Conservation (phyloP, 2,888 invertebrate genomes). For the Tenthredo livida region DNA sequence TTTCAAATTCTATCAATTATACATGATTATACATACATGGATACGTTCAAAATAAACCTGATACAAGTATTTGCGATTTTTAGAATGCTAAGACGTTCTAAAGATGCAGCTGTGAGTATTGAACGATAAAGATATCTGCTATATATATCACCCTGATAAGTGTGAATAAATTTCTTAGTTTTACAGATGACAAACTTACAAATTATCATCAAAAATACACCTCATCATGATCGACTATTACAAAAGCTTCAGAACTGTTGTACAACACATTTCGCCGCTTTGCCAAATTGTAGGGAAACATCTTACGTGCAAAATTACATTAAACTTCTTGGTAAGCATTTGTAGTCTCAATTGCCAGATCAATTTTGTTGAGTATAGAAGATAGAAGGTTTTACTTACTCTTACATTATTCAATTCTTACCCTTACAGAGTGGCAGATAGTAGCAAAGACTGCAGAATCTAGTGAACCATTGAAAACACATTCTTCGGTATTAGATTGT, state of each 20-base stretch:
- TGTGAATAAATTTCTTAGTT: slow-evolving; percentile 59
- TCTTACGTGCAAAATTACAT: slow-evolving; percentile 73
- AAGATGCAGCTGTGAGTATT: slow-evolving; percentile 84
- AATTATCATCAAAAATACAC: slow-evolving; percentile 72
- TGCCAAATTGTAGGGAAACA: slow-evolving; percentile 74
- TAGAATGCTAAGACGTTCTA: slow-evolving; percentile 84
- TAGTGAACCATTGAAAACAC: slow-evolving; percentile 66
- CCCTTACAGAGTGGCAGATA: slow-evolving; percentile 81
- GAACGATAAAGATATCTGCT: slow-evolving; percentile 21
- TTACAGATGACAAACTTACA: slow-evolving; percentile 73
- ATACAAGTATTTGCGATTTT: slow-evolving; percentile 64
- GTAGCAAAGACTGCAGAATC: slow-evolving; percentile 76
- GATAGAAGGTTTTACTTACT: not conserved
- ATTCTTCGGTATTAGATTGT: slow-evolving; percentile 79
- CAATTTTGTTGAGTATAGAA: not conserved
- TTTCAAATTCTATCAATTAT: slow-evolving; percentile 51
- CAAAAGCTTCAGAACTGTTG: slow-evolving; percentile 73
- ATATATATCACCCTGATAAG: slow-evolving; percentile 41
- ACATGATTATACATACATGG: too few species aligned
- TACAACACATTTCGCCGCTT: slow-evolving; percentile 71
- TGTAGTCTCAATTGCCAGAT: not conserved
- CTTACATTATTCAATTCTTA: not conserved
- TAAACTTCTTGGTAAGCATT: slow-evolving; percentile 72
- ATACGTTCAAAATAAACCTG: not conserved
- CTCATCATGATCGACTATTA: slow-evolving; percentile 69